These are phyloP conservation scores for Bombus sibiricus DNA, from an alignment of 1,140 invertebrate genomes.

Conservation along the genomic window DNA sequence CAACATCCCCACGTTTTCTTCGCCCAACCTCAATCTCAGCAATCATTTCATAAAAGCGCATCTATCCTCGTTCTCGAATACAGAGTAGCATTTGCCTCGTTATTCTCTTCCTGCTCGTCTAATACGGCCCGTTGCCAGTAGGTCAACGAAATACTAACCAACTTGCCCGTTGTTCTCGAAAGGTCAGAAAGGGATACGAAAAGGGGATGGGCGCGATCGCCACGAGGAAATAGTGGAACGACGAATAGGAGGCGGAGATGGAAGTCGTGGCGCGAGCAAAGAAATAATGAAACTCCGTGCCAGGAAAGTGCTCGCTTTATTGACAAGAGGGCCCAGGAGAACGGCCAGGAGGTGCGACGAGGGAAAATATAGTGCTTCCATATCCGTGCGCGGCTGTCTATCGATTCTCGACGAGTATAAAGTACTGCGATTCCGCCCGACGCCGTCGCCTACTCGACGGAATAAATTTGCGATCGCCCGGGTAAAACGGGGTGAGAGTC, in stretches of 20 bases:
- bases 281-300: conserved; percentile 78
- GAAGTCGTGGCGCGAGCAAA: conserved; percentile 62
- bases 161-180: conserved; percentile 13
- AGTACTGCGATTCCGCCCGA: conserved; percentile 76
- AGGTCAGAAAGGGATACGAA: conserved; percentile 4
- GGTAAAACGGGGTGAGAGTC: conserved; percentile 66
- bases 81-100: neutral
- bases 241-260: neutral
- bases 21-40: neutral
- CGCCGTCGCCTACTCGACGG: conserved; percentile 76
- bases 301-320: conserved; percentile 79
- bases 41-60: conserved; percentile 19
- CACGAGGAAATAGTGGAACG: neutral
- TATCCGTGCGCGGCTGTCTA: conserved; percentile 79
- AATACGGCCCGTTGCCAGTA: conserved; percentile 18
- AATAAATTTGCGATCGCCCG: conserved; percentile 80
- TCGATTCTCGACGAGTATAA: conserved; percentile 80
- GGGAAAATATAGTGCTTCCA: conserved; percentile 77
- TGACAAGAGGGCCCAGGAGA: conserved; percentile 73
- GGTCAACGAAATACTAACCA: conserved; percentile 48
- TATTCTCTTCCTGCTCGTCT: conserved; percentile 3
- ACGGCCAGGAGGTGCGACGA: conserved; percentile 69
- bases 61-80: neutral
- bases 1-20: neutral
- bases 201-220: neutral